A percentile compares a stretch with the other conserved stretches of the same genome.
Conservation (phyloP, 2,888 invertebrate species). For the Torymus auratus region DNA sequence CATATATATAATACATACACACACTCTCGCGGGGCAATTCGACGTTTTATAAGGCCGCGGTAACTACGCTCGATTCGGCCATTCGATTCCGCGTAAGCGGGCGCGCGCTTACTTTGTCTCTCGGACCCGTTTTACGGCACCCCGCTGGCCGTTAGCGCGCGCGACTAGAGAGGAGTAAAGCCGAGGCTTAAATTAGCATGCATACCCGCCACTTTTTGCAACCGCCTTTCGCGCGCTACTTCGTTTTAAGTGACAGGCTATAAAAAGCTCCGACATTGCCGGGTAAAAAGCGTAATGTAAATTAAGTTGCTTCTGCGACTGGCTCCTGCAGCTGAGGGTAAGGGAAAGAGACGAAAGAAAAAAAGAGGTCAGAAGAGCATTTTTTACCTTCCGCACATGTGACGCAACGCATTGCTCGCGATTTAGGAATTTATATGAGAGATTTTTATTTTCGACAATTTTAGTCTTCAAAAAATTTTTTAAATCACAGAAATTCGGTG, state of each 20-base stretch:
- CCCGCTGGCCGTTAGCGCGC: neutral
- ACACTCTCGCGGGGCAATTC: neutral
- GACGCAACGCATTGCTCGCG: too few relatives aligned
- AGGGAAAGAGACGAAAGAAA: too few relatives aligned
- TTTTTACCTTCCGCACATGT: too few relatives aligned
- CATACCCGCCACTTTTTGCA: conserved; percentile 27
- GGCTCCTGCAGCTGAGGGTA: neutral
- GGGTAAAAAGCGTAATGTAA: conserved; percentile 5
- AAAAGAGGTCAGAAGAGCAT: too few relatives aligned
- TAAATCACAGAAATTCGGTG: too few relatives aligned
- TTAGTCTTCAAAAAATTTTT: too few relatives aligned
- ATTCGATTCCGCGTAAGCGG: conserved; percentile 15
- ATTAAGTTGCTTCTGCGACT: conserved; percentile 3
- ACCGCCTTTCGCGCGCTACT: neutral
- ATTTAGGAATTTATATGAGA: too few relatives aligned
- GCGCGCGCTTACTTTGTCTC: conserved; percentile 17
- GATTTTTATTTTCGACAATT: too few relatives aligned
- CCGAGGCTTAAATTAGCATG: conserved; percentile 6
- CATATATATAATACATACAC: too few relatives aligned
- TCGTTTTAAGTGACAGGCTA: neutral
- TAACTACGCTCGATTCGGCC: conserved; percentile 18
- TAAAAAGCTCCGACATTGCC: neutral
- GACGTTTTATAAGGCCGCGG: conserved; percentile 25
- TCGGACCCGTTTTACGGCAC: too few relatives aligned
- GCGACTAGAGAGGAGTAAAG: neutral